Evolutionary conservation across 2,888 invertebrate genomes (phyloP), one percentile per base, ranked within the genome.

Genomic region (Acanthosepion pharaonis): DNA sequence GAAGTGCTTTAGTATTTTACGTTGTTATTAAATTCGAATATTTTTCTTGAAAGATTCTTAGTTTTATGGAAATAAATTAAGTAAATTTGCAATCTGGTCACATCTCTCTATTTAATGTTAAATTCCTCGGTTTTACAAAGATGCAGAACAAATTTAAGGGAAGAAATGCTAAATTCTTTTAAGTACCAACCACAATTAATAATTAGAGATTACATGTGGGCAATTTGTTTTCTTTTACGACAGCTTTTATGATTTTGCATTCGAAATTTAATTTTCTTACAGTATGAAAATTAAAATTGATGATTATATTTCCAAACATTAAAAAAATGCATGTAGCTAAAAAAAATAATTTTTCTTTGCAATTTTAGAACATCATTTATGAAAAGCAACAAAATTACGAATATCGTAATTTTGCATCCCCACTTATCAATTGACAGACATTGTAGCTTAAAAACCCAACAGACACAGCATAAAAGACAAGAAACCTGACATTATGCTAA

Each of bases 401-500:
- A 78, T 33, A 78, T 78, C 9, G n/a, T 78, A 78, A 78, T 33
- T 78, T n/a, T n/a, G 78, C n/a, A 78, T 33, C 20, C 78, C 78
- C 11, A 78, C 78, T 78, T 78, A 78, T 78, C 78, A 78, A 78
- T 78, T 78, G 9, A 11, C n/a, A 78, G 78, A 78, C 78, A 33
- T 18, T n/a, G 78, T 78, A 78, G 78, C 18, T 15, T n/a, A 1
- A n/a, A 78, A 78, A n/a, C 23, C 78, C 78, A 33, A 78, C 78
- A 78, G 78, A n/a, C 78, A 78, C 78, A 8, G 78, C 78, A 78
- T 28, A 78, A n/a, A 18, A 78, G 78, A 78, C 78, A 78, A 78
- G 78, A 78, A 78, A 78, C 78, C n/a, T 78, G 78, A 78, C 78
- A 78, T 78, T 78, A n/a, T 33, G 78, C 78, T 23, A n/a, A 78